Conservation (phyloP, 2,113 vertebrate genomes). For the Zingel zingel region DNA sequence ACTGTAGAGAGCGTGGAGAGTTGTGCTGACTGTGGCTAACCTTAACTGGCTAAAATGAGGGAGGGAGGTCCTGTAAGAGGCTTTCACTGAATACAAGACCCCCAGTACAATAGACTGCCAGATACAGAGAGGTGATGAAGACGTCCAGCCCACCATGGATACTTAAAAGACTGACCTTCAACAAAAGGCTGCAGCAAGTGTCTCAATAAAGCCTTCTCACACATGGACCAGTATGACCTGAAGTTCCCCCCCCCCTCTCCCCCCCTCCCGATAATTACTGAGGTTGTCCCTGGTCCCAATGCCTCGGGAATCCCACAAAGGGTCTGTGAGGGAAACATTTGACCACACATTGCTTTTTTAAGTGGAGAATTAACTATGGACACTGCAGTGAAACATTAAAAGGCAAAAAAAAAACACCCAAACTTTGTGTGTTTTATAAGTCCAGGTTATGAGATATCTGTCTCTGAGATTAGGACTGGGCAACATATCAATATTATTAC, state of each 20-base stretch:
- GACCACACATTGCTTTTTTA: not conserved
- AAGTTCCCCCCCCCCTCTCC: slow-evolving; percentile 1
- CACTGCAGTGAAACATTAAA: not conserved
- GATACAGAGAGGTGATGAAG: slow-evolving; percentile 70
- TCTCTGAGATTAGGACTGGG: too few relatives aligned
- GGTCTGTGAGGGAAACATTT: not conserved
- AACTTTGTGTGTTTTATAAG: too few relatives aligned
- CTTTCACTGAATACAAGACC: slow-evolving; percentile 54
- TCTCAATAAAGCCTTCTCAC: slow-evolving; percentile 48
- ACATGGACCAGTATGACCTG: slow-evolving; percentile 25
- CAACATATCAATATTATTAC: too few relatives aligned
- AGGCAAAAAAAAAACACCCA: not conserved
- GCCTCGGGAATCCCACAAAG: not conserved
- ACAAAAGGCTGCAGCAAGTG: slow-evolving; percentile 56
- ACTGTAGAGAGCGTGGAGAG: slow-evolving; percentile 47
- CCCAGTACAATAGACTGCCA: slow-evolving; percentile 49
- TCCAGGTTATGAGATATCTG: too few relatives aligned
- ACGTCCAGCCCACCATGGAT: slow-evolving; percentile 68
- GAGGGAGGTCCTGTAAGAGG: slow-evolving; percentile 63
- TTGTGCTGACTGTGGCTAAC: slow-evolving; percentile 35
- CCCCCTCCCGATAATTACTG: slow-evolving; percentile 17
- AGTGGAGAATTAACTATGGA: not conserved
- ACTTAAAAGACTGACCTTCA: slow-evolving; percentile 53
- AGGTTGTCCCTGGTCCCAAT: not conserved
- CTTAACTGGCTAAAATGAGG: slow-evolving; percentile 38